Evolutionary conservation across 1,140 invertebrate genomes (phyloP).

Genomic region (Drosophila albomicans): DNA sequence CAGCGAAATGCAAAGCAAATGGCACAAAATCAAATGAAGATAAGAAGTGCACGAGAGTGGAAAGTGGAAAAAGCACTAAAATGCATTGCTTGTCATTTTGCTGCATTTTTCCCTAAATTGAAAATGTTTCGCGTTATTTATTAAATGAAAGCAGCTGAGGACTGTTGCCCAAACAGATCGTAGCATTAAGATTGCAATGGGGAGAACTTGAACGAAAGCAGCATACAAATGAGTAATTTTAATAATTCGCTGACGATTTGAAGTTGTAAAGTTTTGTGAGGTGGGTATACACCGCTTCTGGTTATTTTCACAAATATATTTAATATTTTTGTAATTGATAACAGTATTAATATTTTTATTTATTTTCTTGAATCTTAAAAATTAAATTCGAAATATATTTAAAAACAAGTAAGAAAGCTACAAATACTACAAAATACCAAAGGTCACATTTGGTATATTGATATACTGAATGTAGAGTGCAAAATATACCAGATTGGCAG

Average conservation of each 20-base stretch:
- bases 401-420: no score
- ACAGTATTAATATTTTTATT: no score
- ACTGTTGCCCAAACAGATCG: neutral
- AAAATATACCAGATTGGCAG: no score
- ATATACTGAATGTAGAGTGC: no score
- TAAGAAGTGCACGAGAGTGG: constrained; percentile 50
- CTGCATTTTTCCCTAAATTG: constrained; percentile 66
- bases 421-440: no score
- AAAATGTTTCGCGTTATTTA: constrained; percentile 73
- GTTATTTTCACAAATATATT: neutral
- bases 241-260: neutral
- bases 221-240: neutral
- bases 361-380: no score
- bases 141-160: constrained; percentile 33
- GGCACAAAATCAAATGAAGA: constrained; percentile 65
- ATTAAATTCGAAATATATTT: no score
- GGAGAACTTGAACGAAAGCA: neutral
- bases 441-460: no score
- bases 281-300: neutral
- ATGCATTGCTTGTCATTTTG: constrained; percentile 69
- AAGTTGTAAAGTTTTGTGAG: neutral
- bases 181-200: neutral
- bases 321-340: neutral
- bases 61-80: constrained; percentile 52
- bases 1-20: constrained; percentile 48